A percentile compares a stretch with the other conserved stretches of the same genome.
Evolutionary conservation across 2,797 vertebrate species (phyloP).

Genomic region (Poeciliopsis infans): DNA sequence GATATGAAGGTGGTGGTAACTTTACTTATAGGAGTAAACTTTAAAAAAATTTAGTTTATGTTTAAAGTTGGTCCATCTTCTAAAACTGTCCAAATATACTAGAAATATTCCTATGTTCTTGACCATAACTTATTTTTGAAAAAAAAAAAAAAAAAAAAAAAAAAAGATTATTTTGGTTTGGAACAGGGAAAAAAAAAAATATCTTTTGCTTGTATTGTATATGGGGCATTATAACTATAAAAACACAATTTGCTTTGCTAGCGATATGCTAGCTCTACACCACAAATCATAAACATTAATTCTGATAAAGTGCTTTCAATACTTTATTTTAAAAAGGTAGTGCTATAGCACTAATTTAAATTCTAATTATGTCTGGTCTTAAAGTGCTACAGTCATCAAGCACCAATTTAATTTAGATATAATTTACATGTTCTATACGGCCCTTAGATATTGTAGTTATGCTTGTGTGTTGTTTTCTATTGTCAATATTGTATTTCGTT

Average conservation of each 20-base stretch:
- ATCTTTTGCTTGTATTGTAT: too few species aligned
- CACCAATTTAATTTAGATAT: background rate
- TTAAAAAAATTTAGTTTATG: background rate
- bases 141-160: too few species aligned
- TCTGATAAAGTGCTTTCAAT: background rate
- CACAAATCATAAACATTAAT: background rate
- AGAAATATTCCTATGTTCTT: background rate
- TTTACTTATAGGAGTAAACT: background rate
- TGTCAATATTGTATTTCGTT: background rate
- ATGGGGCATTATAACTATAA: background rate
- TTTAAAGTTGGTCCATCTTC: background rate
- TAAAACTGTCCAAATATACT: background rate
- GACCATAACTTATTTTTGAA: background rate
- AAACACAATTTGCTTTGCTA: background rate
- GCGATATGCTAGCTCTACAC: background rate
- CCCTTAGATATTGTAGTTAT: background rate
- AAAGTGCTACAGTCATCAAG: background rate
- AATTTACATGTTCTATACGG: background rate
- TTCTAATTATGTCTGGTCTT: background rate
- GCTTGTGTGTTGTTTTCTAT: background rate
- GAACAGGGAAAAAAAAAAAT: background rate
- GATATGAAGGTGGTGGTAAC: background rate
- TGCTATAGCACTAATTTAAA: background rate
- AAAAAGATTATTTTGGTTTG: background rate
- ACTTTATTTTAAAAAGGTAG: background rate